These are phyloP conservation scores for Eudasyphora cyanicolor DNA, from an alignment of 2,888 invertebrate species.

Conservation along the genomic window DNA sequence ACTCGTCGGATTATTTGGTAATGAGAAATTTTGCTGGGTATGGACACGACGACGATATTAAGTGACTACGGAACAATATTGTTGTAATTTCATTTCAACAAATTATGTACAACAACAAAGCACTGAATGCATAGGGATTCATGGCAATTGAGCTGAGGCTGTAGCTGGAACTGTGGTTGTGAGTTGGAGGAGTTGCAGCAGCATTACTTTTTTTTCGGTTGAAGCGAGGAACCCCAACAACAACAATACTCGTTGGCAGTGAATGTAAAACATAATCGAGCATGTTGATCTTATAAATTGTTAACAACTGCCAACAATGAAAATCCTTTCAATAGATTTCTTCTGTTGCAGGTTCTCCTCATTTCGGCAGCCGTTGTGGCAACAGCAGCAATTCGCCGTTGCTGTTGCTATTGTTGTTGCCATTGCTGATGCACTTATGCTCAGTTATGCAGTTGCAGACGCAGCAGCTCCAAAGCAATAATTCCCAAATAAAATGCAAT, in stretches of 20 bases:
- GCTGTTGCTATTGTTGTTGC: too few species aligned
- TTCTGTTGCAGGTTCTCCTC: constrained; percentile 60
- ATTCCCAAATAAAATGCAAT: constrained; percentile 44
- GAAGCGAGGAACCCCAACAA: constrained; percentile 32
- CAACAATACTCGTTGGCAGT: constrained; percentile 41
- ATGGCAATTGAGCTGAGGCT: too few species aligned
- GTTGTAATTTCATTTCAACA: constrained; percentile 66
- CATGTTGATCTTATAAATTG: constrained; percentile 61
- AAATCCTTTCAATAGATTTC: constrained; percentile 65
- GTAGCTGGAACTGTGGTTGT: too few species aligned
- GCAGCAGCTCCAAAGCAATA: too few species aligned
- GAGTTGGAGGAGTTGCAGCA: neutral
- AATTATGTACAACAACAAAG: constrained; percentile 63
- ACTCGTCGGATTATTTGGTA: too few species aligned
- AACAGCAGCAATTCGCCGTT: too few species aligned
- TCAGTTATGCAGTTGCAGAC: too few species aligned
- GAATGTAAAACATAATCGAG: constrained; percentile 64
- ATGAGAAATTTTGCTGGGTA: too few species aligned
- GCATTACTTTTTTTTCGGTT: constrained; percentile 1
- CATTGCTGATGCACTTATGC: too few species aligned
- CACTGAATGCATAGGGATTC: too few species aligned
- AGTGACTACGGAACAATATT: constrained; percentile 48
- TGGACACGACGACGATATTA: constrained; percentile 13
- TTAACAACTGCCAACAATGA: constrained; percentile 65
- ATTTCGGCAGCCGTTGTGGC: constrained; percentile 46